Evolutionary conservation across 23 tunicate species (phyloP).

Genomic region (Diplosoma virens): DNA sequence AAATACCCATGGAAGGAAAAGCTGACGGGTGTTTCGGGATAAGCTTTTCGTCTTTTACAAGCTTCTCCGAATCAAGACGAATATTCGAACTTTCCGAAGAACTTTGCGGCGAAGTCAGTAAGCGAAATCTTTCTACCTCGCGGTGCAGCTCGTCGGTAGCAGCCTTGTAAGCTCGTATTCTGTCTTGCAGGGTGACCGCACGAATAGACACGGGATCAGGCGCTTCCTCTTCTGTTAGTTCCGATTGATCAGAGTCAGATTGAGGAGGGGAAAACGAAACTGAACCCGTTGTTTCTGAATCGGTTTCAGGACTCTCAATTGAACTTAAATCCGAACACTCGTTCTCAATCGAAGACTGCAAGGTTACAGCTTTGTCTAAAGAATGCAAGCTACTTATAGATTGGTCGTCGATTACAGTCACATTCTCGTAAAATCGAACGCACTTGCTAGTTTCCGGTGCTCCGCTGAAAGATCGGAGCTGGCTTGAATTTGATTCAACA

Average conservation of each 20-base stretch:
- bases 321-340: slow-evolving; percentile 23
- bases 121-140: slow-evolving; percentile 55
- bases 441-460: slow-evolving; percentile 20
- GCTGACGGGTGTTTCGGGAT: background rate
- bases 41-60: background rate
- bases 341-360: slow-evolving; percentile 25
- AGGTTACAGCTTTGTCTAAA: slow-evolving; percentile 5
- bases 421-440: slow-evolving; percentile 51
- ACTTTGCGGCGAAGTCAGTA: slow-evolving; percentile 44
- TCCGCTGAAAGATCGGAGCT: slow-evolving; percentile 7
- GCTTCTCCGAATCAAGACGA: background rate
- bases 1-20: no score
- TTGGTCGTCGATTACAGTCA: slow-evolving; percentile 41
- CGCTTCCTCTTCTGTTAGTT: background rate
- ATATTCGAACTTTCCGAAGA: background rate
- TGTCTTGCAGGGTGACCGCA: slow-evolving; percentile 26
- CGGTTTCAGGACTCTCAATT: slow-evolving; percentile 3
- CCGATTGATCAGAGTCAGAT: slow-evolving; percentile 40
- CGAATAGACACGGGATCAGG: background rate
- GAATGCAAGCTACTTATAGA: slow-evolving; percentile 12
- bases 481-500: background rate
- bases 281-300: slow-evolving; percentile 32
- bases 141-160: slow-evolving; percentile 52
- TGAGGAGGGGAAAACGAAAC: slow-evolving; percentile 42
- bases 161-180: slow-evolving; percentile 59